phyloP scores from a whole-genome alignment of 2,113 vertebrate species.

The Xyrauchen texanus region DNA sequence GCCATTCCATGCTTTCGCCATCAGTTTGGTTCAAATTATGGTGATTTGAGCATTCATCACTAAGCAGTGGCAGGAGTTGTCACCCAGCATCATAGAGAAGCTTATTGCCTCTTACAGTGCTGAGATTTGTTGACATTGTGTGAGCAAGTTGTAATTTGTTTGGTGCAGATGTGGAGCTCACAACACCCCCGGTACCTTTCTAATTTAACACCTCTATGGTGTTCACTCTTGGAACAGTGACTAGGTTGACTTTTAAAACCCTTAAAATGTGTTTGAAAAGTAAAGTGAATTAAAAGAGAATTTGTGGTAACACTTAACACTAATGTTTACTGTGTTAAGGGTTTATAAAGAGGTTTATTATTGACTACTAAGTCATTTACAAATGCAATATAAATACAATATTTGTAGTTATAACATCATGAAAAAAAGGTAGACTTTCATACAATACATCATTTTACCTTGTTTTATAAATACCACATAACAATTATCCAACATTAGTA shows the following conservation, averaged over 20 bases:
- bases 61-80: constrained; percentile 60
- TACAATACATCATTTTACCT: too few species aligned
- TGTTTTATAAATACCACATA: too few species aligned
- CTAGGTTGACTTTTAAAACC: constrained; percentile 39
- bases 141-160: constrained; percentile 42
- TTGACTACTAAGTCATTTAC: too few species aligned
- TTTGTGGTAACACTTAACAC: not conserved
- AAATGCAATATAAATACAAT: too few species aligned
- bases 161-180: constrained; percentile 43
- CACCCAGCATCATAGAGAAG: constrained; percentile 58
- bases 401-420: too few species aligned
- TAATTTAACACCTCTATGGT: constrained; percentile 46
- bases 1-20: constrained; percentile 45
- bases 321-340: too few species aligned
- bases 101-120: constrained; percentile 31
- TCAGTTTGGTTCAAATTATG: constrained; percentile 51
- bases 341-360: too few species aligned
- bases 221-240: constrained; percentile 31
- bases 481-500: too few species aligned
- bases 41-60: constrained; percentile 64
- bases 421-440: too few species aligned
- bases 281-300: not conserved
- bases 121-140: constrained; percentile 39
- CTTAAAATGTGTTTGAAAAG: not conserved
- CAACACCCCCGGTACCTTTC: constrained; percentile 27